These are phyloP conservation scores for Neoscelio sp. DNA, from an alignment of 2,888 invertebrate genomes.

Conservation along the genomic window DNA sequence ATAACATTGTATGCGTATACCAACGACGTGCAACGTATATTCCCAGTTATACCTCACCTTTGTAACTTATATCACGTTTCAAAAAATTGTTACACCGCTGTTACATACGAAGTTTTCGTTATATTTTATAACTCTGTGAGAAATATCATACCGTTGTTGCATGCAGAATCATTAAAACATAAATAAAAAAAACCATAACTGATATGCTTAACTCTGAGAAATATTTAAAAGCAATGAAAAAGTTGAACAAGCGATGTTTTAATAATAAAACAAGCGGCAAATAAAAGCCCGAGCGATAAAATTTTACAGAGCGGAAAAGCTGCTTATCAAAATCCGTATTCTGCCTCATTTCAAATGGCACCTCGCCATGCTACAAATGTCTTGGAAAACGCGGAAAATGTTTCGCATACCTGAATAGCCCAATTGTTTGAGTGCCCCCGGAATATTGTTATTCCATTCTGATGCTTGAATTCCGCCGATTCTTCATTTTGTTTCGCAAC, in stretches of 20 bases:
- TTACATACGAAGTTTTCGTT: too few relatives aligned
- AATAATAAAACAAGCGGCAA: slow-evolving; percentile 9
- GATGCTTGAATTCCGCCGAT: slow-evolving; percentile 12
- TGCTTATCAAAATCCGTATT: slow-evolving; percentile 45
- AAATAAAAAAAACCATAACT: too few relatives aligned
- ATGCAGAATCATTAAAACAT: too few relatives aligned
- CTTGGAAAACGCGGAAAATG: slow-evolving; percentile 42
- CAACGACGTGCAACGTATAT: too few relatives aligned
- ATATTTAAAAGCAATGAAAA: not conserved
- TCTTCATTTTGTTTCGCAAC: slow-evolving; percentile 13
- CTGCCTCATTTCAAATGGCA: slow-evolving; percentile 56
- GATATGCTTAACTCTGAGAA: too few relatives aligned
- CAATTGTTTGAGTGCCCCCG: slow-evolving; percentile 37
- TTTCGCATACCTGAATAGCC: slow-evolving; percentile 53
- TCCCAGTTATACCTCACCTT: too few relatives aligned
- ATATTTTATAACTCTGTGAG: too few relatives aligned
- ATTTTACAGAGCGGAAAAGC: slow-evolving; percentile 34
- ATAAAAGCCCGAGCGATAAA: slow-evolving; percentile 8
- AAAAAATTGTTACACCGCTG: too few relatives aligned
- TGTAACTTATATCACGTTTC: too few relatives aligned
- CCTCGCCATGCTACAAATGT: slow-evolving; percentile 51
- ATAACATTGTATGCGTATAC: too few relatives aligned
- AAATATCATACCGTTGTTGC: too few relatives aligned
- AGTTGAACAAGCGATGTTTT: too few relatives aligned
- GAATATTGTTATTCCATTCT: slow-evolving; percentile 53